Conservation (phyloP, 2,888 invertebrate genomes). For the Siphlonurus alternatus region DNA sequence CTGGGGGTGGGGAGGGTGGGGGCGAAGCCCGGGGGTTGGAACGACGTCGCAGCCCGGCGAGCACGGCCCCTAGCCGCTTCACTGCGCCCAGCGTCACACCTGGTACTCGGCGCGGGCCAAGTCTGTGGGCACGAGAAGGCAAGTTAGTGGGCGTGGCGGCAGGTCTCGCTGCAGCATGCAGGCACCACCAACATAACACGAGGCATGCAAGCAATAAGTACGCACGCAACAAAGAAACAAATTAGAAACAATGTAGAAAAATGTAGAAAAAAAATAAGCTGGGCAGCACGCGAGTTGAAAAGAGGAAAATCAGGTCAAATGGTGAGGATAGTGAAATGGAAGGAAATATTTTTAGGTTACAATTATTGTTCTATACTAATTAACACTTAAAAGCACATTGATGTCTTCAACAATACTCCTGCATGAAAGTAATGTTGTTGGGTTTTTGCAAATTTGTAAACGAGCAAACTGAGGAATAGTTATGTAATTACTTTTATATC, state of each 20-base stretch:
- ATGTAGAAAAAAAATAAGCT: not conserved
- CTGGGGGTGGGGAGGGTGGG: not conserved
- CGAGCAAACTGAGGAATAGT: too few species aligned
- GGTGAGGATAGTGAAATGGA: not conserved
- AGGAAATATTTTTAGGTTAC: not conserved
- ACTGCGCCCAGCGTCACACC: conserved; percentile 59
- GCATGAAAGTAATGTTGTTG: too few species aligned
- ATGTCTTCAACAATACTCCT: too few species aligned
- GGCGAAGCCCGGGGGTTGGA: not conserved
- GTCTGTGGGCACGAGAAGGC: conserved; percentile 40
- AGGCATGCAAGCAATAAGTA: not conserved
- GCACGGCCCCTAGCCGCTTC: conserved; percentile 54
- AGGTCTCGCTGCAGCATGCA: not conserved
- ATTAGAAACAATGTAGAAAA: not conserved
- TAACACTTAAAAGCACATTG: too few species aligned
- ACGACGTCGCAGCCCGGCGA: conserved; percentile 20
- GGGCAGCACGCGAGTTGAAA: not conserved
- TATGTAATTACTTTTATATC: too few species aligned
- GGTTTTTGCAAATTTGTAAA: too few species aligned
- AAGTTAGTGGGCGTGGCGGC: not conserved
- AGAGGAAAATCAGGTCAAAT: not conserved
- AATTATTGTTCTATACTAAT: too few species aligned
- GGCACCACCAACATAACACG: too few species aligned
- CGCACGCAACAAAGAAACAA: not conserved
- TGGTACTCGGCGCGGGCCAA: conserved; percentile 90